Base-by-base conservation (phyloP, 92 coral and sea anemone species). In the Nematostella vectensis region DNA sequence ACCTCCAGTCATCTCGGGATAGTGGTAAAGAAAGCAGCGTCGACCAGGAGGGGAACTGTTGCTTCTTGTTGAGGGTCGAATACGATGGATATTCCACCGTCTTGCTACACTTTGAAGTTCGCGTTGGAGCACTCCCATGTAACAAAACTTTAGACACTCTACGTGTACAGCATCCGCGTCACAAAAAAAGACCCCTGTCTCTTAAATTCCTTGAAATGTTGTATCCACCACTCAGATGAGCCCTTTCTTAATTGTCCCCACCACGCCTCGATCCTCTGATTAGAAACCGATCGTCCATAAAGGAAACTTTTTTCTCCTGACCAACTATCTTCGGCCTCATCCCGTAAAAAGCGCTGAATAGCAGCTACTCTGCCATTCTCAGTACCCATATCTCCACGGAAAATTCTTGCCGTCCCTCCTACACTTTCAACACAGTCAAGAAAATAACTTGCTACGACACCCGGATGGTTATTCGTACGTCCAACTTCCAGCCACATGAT, bases 331-430 rank as follows among this genome's bases (percentile, higher is more conserved):
- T 40, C 63, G 24, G 61, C 81, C 39, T 80, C 55, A 43, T 77
- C 82, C 59, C 79, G 59, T 19, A 81, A 61, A 36, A 76, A 81
- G 52, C 79, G 63, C 65, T 75, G 89, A 67, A 81, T 81, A 1
- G 67, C 89, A 17, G 82, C 64, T 31, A 74, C 65, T 45, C 59
- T 54, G 13, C 52, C 79, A 55, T 81, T 81, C 59, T 70, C 83
- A 19, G 88, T 81, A 28, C 79, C 79, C 12, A 75, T 75, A 65
- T 75, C 79, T 45, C 70, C 71, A 21, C 79, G 75, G 25, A 66
- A 57, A 15, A 68, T 57, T 16, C 27, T 49, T 27, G 80, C 73
- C 31, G 66, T 78, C 17, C 78, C 88, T 43, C 78, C 72, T 29
- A 74, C 33, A 49, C 65, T 74, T 39, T 50, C 58, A 48, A 78